A percentile compares a stretch with the other conserved stretches of the same genome.
Evolutionary conservation across 1,140 invertebrate species (phyloP).

Genomic region (Myzus persicae): DNA sequence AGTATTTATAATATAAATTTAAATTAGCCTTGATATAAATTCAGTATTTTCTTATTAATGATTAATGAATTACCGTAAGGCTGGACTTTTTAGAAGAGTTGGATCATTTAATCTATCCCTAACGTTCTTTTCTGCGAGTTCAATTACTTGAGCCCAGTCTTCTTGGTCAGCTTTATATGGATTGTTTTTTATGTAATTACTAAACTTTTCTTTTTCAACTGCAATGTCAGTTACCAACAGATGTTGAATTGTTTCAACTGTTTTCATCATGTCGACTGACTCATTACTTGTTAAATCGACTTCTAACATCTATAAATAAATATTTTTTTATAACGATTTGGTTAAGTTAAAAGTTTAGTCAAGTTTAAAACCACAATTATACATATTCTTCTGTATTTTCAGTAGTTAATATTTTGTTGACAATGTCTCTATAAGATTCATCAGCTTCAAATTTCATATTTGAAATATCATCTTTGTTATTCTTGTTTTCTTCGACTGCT

Average conservation of each 20-base stretch:
- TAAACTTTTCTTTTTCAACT: constrained; percentile 14
- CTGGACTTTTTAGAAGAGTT: constrained; percentile 17
- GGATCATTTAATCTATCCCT: neutral
- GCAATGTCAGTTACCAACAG: neutral
- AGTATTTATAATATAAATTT: neutral
- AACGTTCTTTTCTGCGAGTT: neutral
- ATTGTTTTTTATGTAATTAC: neutral
- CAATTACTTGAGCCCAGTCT: constrained; percentile 34
- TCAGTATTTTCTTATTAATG: neutral
- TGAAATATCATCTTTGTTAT: neutral
- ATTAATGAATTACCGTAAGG: constrained; percentile 21
- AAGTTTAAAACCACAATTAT: neutral
- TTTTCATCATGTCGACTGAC: neutral
- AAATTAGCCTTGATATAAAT: neutral
- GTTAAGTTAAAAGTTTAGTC: neutral
- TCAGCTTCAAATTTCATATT: constrained; percentile 9
- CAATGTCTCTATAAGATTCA: constrained; percentile 19
- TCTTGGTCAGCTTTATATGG: neutral
- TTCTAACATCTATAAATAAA: neutral
- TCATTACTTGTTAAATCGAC: neutral
- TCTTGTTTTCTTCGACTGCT: neutral
- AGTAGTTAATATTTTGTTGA: neutral
- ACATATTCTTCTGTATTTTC: constrained; percentile 6
- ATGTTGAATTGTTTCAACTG: constrained; percentile 5
- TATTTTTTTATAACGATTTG: neutral